Evolutionary conservation across 2,888 invertebrate species (phyloP).

Genomic region (Mongoloraphidia duomilia): DNA sequence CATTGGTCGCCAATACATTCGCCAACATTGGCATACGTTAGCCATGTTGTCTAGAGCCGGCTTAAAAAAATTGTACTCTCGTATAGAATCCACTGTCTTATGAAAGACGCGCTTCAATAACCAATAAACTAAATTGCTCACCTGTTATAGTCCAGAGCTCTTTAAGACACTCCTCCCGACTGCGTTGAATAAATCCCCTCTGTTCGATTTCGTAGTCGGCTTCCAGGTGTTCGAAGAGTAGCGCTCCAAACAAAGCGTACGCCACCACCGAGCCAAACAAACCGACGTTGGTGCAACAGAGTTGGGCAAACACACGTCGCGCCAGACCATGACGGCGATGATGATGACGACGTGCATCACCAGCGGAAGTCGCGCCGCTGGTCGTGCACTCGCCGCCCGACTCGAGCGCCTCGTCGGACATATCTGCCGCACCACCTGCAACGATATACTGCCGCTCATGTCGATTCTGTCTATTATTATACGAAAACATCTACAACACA

Average conservation of each 20-base stretch:
- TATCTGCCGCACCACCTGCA: too few relatives aligned
- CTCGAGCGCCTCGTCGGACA: too few relatives aligned
- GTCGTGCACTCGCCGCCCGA: too few relatives aligned
- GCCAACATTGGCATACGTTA: too few relatives aligned
- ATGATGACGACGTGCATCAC: neutral
- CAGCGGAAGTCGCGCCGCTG: too few relatives aligned
- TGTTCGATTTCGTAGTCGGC: slow-evolving; percentile 51
- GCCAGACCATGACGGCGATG: neutral
- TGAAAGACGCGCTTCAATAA: neutral
- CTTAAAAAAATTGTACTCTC: too few relatives aligned
- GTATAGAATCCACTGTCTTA: neutral
- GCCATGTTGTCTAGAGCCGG: too few relatives aligned
- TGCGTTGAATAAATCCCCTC: slow-evolving; percentile 44
- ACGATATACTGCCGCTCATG: too few relatives aligned
- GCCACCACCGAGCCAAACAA: slow-evolving; percentile 56
- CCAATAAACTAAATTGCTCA: slow-evolving; percentile 24
- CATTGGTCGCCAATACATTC: too few relatives aligned
- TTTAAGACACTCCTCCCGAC: slow-evolving; percentile 47
- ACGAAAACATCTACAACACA: too few relatives aligned
- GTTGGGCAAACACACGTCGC: neutral
- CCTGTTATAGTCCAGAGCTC: slow-evolving; percentile 61
- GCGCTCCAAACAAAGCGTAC: slow-evolving; percentile 60
- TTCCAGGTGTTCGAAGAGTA: slow-evolving; percentile 61
- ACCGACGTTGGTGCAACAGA: slow-evolving; percentile 51
- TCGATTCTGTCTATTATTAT: too few relatives aligned